A percentile compares a stretch with the other conserved stretches of the same genome.
Evolutionary conservation across 2,888 invertebrate genomes (phyloP).

Genomic region (Drosophila helvetica): DNA sequence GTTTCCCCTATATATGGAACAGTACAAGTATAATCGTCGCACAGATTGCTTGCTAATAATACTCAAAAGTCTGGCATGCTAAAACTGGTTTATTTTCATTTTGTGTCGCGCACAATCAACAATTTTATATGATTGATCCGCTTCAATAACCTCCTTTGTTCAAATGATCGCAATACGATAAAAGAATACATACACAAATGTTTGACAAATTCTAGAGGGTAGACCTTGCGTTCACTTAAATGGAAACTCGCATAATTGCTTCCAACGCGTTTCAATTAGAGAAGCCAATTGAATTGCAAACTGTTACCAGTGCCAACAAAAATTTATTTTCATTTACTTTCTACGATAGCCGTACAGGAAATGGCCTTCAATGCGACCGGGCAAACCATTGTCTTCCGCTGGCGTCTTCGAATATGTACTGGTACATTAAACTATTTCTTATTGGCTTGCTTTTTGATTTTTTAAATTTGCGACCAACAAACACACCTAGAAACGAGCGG

Average conservation of each 20-base stretch:
- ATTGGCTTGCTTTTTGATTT: no score
- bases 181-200: slow-evolving; percentile 1
- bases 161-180: slow-evolving; percentile 47
- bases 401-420: no score
- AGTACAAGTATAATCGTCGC: background rate
- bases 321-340: slow-evolving; percentile 7
- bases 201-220: background rate
- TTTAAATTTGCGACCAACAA: no score
- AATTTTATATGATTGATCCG: slow-evolving; percentile 42
- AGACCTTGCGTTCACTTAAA: slow-evolving; percentile 50
- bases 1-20: background rate
- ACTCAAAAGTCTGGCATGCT: background rate
- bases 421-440: no score
- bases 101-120: slow-evolving; percentile 22
- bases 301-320: slow-evolving; percentile 30
- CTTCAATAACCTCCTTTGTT: slow-evolving; percentile 10
- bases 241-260: slow-evolving; percentile 55
- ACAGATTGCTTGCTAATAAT: background rate
- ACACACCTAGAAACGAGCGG: no score
- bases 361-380: slow-evolving; percentile 56
- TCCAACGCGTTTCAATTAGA: slow-evolving; percentile 64
- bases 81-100: background rate
- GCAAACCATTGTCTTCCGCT: slow-evolving; percentile 37
- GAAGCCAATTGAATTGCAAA: slow-evolving; percentile 61
- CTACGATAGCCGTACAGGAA: slow-evolving; percentile 44